A percentile compares a stretch with the other conserved stretches of the same genome.
phyloP scores from a whole-genome alignment of 1,140 invertebrate genomes.

The Ceratosolen fusciceps region DNA sequence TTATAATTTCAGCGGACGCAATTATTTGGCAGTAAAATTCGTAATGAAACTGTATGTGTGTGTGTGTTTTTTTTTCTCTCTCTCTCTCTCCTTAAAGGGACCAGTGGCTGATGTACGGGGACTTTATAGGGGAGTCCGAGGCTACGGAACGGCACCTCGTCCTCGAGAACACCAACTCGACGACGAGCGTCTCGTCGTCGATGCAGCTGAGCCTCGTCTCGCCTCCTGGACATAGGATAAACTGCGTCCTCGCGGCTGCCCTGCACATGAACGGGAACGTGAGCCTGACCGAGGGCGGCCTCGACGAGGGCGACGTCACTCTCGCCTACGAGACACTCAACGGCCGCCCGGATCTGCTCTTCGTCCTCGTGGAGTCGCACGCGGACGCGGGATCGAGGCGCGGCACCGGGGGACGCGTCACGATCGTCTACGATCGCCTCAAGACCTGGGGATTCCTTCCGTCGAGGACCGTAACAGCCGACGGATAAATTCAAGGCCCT shows the following conservation, averaged over 20 bases:
- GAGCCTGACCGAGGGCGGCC: slow-evolving; percentile 44
- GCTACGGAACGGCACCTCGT: slow-evolving; percentile 10
- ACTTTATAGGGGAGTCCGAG: slow-evolving; percentile 34
- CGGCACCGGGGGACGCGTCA: neutral
- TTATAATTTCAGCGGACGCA: no score
- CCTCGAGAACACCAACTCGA: slow-evolving; percentile 35
- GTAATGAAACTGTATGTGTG: no score
- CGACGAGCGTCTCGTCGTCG: slow-evolving; percentile 35
- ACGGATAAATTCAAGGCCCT: neutral
- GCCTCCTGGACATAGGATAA: slow-evolving; percentile 20
- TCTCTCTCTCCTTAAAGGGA: slow-evolving; percentile 24
- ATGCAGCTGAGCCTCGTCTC: neutral
- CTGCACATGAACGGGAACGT: slow-evolving; percentile 45
- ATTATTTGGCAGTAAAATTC: no score
- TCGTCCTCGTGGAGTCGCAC: slow-evolving; percentile 29
- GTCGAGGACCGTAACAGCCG: neutral
- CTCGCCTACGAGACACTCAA: slow-evolving; percentile 25
- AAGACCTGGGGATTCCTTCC: neutral
- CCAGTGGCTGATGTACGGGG: slow-evolving; percentile 52
- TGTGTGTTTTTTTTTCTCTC: no score
- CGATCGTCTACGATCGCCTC: neutral
- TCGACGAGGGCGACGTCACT: neutral
- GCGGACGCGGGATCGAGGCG: neutral
- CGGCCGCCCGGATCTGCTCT: slow-evolving; percentile 38
- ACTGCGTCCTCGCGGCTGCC: slow-evolving; percentile 49